Percentiles rank a stretch among this genome's conserved stretches.
Evolutionary conservation across 2,113 vertebrate species (phyloP).

Genomic region (Sapayoa aenigma): DNA sequence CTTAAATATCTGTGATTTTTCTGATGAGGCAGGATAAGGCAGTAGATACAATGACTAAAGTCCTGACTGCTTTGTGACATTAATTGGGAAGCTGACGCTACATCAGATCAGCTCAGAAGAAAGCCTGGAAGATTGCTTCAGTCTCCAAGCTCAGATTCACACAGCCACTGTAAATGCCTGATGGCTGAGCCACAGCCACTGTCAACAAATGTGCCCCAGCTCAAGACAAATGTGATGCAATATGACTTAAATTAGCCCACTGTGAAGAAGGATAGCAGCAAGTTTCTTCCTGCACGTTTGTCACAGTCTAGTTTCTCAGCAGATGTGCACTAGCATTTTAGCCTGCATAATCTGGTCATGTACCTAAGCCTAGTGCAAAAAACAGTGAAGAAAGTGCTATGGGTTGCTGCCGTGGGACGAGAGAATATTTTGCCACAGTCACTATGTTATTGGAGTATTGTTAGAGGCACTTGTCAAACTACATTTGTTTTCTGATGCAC

Average conservation of each 20-base stretch:
- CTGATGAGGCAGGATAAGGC: background rate
- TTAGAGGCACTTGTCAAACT: background rate
- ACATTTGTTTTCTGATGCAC: background rate
- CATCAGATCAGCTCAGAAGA: background rate
- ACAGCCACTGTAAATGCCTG: accelerated
- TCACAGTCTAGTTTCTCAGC: background rate
- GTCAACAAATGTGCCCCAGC: background rate
- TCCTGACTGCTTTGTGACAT: background rate
- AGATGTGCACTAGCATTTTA: background rate
- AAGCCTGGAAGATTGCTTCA: background rate
- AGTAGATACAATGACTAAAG: background rate
- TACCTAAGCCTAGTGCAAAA: background rate
- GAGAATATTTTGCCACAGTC: background rate
- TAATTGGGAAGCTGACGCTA: background rate
- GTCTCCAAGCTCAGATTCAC: background rate
- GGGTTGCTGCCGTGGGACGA: background rate
- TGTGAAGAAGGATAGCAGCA: background rate
- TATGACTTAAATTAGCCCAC: background rate
- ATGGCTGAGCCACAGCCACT: background rate
- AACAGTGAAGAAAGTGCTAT: background rate
- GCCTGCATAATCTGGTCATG: background rate
- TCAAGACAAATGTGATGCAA: background rate
- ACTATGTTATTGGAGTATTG: background rate
- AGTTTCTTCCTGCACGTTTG: background rate
- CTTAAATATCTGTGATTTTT: background rate